Percentiles rank a stretch among this genome's conserved stretches.
These are phyloP conservation scores for Dendroctonus ponderosae DNA, from an alignment of 1,140 invertebrate species.

Conservation along the genomic window DNA sequence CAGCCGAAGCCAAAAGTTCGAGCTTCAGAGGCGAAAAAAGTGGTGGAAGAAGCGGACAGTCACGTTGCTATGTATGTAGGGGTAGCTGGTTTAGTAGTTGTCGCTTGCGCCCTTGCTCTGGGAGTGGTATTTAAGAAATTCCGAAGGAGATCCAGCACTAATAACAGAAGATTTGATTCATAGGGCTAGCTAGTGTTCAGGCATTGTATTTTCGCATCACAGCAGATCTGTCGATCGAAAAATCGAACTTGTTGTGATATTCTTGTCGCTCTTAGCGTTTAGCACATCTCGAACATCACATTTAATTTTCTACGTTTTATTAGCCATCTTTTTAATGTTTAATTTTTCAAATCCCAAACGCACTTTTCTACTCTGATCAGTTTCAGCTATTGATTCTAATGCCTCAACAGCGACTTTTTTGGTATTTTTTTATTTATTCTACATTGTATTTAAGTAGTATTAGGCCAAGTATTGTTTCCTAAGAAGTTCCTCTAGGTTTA, in stretches of 20 bases:
- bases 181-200: constrained; percentile 5
- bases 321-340: no score
- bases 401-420: neutral
- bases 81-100: constrained; percentile 20
- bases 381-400: no score
- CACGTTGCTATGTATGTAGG: constrained; percentile 25
- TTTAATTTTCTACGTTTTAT: no score
- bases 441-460: neutral
- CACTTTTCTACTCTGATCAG: no score
- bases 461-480: no score
- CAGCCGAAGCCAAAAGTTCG: constrained; percentile 12
- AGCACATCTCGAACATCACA: no score
- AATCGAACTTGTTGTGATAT: no score
- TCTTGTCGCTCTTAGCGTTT: no score
- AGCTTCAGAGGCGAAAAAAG: neutral
- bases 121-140: constrained; percentile 25
- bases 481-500: no score
- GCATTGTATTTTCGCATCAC: no score
- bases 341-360: no score
- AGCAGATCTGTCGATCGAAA: no score
- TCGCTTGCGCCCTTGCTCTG: constrained; percentile 28
- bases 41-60: neutral
- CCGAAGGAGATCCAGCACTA: constrained; percentile 26
- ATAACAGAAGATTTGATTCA: constrained; percentile 43
- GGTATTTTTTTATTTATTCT: neutral